Conservation (phyloP, 1,140 invertebrate genomes). For the Micrasema longulum region DNA sequence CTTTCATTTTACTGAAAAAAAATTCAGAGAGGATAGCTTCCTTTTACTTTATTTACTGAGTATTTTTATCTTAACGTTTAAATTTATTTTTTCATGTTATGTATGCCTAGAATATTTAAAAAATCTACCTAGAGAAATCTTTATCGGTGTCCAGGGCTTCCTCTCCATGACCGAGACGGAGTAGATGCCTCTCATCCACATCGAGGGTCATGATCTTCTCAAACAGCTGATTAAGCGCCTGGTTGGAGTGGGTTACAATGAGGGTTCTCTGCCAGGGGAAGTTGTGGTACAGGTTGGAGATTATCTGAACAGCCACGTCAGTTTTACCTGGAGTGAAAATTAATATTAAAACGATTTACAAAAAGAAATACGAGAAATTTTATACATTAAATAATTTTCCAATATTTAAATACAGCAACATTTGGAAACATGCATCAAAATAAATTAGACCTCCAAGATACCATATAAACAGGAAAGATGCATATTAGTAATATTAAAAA, state of each 20-base stretch:
- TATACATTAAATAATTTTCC: too few relatives aligned
- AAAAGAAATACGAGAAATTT: too few relatives aligned
- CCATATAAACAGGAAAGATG: too few relatives aligned
- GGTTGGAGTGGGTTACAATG: slow-evolving; percentile 99
- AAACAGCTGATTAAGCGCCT: slow-evolving; percentile 99
- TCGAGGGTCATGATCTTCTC: slow-evolving; percentile 99
- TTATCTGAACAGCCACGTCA: slow-evolving; percentile 99
- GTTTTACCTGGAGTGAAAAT: slow-evolving; percentile 92
- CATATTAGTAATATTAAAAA: too few relatives aligned
- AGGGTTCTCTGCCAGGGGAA: slow-evolving; percentile 98
- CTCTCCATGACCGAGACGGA: slow-evolving; percentile 99
- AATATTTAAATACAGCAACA: too few relatives aligned
- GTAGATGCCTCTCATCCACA: slow-evolving; percentile 96
- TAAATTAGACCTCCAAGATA: too few relatives aligned
- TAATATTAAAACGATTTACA: slow-evolving; percentile 2
- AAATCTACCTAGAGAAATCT: slow-evolving; percentile 88
- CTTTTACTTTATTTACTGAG: too few relatives aligned
- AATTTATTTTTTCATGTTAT: too few relatives aligned
- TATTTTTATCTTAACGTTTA: too few relatives aligned
- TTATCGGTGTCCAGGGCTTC: slow-evolving; percentile 99
- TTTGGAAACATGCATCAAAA: too few relatives aligned
- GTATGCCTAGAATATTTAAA: slow-evolving; percentile 11
- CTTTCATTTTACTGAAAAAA: too few relatives aligned
- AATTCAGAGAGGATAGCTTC: too few relatives aligned
- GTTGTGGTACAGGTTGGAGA: slow-evolving; percentile 99